A percentile compares a stretch with the other conserved stretches of the same genome.
Evolutionary conservation across 2,797 vertebrate genomes (phyloP).

Genomic region (Semotilus atromaculatus): DNA sequence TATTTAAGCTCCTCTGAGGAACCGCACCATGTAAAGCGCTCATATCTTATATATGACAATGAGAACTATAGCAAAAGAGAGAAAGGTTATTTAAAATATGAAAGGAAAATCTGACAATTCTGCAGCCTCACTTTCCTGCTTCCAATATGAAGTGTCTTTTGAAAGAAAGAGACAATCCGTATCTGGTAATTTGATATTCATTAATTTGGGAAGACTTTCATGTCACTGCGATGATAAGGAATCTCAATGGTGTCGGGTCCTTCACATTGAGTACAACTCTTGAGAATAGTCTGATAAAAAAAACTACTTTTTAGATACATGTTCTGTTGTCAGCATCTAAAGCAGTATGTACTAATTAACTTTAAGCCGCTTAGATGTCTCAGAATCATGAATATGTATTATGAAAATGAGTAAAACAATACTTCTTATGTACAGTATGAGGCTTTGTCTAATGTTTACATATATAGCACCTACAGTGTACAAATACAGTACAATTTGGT

Average conservation of each 20-base stretch:
- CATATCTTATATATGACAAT: constrained; percentile 39
- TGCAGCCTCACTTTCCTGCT: constrained; percentile 44
- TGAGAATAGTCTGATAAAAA: constrained; percentile 42
- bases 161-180: constrained; percentile 45
- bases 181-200: constrained; percentile 58
- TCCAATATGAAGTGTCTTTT: constrained; percentile 48
- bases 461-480: not conserved
- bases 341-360: not conserved
- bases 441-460: constrained; percentile 35
- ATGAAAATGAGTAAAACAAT: constrained; percentile 4
- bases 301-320: constrained; percentile 20
- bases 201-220: constrained; percentile 57
- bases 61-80: constrained; percentile 27
- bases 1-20: constrained; percentile 37
- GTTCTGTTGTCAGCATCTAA: not conserved
- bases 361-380: not conserved
- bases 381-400: not conserved
- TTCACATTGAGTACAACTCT: constrained; percentile 45
- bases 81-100: constrained; percentile 51
- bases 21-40: constrained; percentile 26
- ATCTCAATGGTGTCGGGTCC: constrained; percentile 37
- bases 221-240: constrained; percentile 46
- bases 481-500: not conserved
- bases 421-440: not conserved
- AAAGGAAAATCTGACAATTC: constrained; percentile 51